Evolutionary conservation across 2,797 vertebrate species (phyloP).

Genomic region (Anguilla megastoma): DNA sequence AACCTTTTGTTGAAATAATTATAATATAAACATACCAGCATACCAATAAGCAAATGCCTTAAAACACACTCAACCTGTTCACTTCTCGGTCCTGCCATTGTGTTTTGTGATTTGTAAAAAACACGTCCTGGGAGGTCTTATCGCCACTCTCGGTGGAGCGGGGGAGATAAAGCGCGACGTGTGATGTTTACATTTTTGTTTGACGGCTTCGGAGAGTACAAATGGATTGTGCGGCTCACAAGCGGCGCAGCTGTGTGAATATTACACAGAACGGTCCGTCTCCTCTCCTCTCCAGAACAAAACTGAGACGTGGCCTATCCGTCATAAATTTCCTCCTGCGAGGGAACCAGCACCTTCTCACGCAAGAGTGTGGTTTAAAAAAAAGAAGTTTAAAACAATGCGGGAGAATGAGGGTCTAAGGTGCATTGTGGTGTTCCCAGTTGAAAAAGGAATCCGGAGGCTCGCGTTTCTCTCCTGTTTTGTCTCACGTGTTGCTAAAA

Average conservation of each 20-base stretch:
- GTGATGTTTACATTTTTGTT: constrained; percentile 12
- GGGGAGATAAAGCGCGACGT: not conserved
- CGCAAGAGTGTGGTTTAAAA: not conserved
- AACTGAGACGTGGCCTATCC: not conserved
- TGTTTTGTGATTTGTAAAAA: constrained; percentile 7
- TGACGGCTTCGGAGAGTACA: not conserved
- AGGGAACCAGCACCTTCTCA: not conserved
- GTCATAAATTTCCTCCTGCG: not conserved
- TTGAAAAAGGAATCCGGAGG: constrained; percentile 47
- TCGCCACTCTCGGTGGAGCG: not conserved
- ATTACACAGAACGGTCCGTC: not conserved
- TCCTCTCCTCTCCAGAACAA: not conserved
- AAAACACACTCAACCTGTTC: constrained; percentile 3
- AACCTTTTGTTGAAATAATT: not conserved
- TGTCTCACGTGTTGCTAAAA: constrained; percentile 51
- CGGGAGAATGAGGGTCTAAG: constrained; percentile 43
- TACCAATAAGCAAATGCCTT: not conserved
- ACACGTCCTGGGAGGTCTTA: constrained; percentile 14
- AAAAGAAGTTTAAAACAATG: not conserved
- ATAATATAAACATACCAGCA: not conserved
- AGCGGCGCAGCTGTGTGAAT: not conserved
- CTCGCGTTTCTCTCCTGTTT: constrained; percentile 37
- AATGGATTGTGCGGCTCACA: not conserved
- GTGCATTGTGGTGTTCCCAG: not conserved
- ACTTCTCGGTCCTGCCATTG: constrained; percentile 3